Evolutionary conservation across 2,113 vertebrate species (phyloP).

Genomic region (Setophaga kirtlandii): DNA sequence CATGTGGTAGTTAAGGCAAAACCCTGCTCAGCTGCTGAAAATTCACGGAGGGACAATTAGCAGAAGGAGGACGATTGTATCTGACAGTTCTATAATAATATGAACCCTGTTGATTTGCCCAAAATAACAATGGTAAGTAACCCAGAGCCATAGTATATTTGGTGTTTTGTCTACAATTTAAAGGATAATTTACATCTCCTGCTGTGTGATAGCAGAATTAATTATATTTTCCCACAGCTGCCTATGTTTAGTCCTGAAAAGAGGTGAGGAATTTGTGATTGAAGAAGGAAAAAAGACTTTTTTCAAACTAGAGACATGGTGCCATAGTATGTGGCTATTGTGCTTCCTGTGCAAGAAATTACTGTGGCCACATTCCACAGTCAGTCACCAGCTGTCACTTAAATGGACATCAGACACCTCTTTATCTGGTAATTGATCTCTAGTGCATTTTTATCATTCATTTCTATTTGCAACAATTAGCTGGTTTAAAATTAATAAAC

Average conservation of each 20-base stretch:
- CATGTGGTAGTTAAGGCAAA: constrained; percentile 7
- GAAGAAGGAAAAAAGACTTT: not conserved
- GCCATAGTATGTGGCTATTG: not conserved
- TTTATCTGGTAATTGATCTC: not conserved
- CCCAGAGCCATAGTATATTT: not conserved
- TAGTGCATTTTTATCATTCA: not conserved
- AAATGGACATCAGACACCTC: not conserved
- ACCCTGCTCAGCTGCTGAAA: not conserved
- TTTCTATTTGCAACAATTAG: not conserved
- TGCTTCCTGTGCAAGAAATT: not conserved
- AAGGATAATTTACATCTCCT: constrained; percentile 5
- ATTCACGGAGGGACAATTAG: constrained; percentile 59
- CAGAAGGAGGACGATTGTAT: constrained; percentile 17
- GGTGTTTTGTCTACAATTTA: constrained; percentile 33
- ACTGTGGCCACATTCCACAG: not conserved
- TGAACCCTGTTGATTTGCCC: not conserved
- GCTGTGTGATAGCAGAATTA: not conserved
- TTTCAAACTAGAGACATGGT: not conserved
- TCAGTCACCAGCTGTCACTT: not conserved
- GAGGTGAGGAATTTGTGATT: not conserved
- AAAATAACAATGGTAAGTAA: constrained; percentile 8
- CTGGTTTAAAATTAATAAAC: not conserved
- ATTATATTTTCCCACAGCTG: constrained; percentile 2
- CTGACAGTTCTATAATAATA: constrained; percentile 43
- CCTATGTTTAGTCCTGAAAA: not conserved